Conservation (phyloP, 2,888 invertebrate genomes). For the Drosophila nigricruria region DNA sequence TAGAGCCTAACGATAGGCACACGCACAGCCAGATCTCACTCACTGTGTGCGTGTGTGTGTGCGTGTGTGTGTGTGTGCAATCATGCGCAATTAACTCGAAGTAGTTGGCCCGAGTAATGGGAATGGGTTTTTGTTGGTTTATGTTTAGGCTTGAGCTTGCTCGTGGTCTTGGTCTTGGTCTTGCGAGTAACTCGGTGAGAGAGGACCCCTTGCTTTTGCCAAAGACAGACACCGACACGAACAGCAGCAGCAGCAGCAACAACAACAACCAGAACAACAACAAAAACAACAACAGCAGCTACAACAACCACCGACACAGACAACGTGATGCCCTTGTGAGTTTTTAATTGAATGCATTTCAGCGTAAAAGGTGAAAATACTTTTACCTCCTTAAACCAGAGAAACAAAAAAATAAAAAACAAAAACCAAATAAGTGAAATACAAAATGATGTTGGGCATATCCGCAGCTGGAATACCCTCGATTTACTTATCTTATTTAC, state of each 20-base stretch:
- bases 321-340: conserved; percentile 64
- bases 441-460: conserved; percentile 5
- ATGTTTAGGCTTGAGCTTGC: conserved; percentile 17
- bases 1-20: conserved; percentile 48
- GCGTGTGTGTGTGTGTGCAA: conserved; percentile 43
- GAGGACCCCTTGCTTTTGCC: conserved; percentile 31
- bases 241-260: conserved; percentile 12
- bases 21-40: conserved; percentile 23
- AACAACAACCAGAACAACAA: conserved; percentile 1
- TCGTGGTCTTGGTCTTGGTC: conserved; percentile 17
- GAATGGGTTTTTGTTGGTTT: conserved; percentile 14
- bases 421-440: conserved; percentile 24
- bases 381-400: conserved; percentile 44
- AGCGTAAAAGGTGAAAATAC: conserved; percentile 77
- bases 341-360: conserved; percentile 77
- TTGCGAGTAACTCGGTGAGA: conserved; percentile 25
- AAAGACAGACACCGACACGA: conserved; percentile 22
- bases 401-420: conserved; percentile 8
- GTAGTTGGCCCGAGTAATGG: conserved; percentile 37
- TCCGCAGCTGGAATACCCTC: conserved; percentile 26
- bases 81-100: conserved; percentile 71
- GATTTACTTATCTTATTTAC: not conserved
- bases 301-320: conserved; percentile 33
- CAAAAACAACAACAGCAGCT: not conserved
- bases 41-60: conserved; percentile 31